Evolutionary conservation across 2,888 invertebrate genomes (phyloP).

Genomic region (Horisme vitalbata): DNA sequence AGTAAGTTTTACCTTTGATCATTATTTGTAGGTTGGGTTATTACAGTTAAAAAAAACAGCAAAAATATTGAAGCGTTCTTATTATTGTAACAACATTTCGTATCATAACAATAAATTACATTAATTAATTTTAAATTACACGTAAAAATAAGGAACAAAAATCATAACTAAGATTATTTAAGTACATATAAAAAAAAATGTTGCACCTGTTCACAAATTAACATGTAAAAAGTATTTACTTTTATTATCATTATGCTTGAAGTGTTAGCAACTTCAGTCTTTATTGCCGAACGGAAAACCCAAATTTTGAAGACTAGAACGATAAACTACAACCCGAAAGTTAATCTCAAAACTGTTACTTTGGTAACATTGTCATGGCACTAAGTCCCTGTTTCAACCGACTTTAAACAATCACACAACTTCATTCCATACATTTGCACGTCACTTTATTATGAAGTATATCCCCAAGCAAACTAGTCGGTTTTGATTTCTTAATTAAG

Average conservation of each 20-base stretch:
- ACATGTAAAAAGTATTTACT: slow-evolving; percentile 25
- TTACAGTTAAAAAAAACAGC: slow-evolving; percentile 37
- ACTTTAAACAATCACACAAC: slow-evolving; percentile 18
- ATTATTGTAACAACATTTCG: slow-evolving; percentile 72
- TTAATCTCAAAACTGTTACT: slow-evolving; percentile 70
- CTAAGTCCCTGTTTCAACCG: slow-evolving; percentile 31
- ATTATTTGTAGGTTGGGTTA: too few species aligned
- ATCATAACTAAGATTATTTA: slow-evolving; percentile 36
- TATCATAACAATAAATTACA: slow-evolving; percentile 74
- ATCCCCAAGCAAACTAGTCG: slow-evolving; percentile 13
- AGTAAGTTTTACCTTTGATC: too few species aligned
- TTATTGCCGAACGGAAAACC: slow-evolving; percentile 46
- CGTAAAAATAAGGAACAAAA: slow-evolving; percentile 69
- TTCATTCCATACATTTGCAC: background rate
- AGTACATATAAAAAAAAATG: slow-evolving; percentile 15
- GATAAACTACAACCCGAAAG: slow-evolving; percentile 40
- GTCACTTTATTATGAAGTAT: background rate
- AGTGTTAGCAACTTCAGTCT: slow-evolving; percentile 52
- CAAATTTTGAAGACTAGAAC: slow-evolving; percentile 63
- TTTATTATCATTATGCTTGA: slow-evolving; percentile 33
- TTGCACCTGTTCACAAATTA: slow-evolving; percentile 24
- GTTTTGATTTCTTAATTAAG: slow-evolving; percentile 32
- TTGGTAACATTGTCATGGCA: slow-evolving; percentile 80
- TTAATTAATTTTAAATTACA: slow-evolving; percentile 44
- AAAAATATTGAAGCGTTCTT: slow-evolving; percentile 55